These are phyloP conservation scores for Heliconius cydno DNA, from an alignment of 2,888 invertebrate genomes.

Conservation along the genomic window DNA sequence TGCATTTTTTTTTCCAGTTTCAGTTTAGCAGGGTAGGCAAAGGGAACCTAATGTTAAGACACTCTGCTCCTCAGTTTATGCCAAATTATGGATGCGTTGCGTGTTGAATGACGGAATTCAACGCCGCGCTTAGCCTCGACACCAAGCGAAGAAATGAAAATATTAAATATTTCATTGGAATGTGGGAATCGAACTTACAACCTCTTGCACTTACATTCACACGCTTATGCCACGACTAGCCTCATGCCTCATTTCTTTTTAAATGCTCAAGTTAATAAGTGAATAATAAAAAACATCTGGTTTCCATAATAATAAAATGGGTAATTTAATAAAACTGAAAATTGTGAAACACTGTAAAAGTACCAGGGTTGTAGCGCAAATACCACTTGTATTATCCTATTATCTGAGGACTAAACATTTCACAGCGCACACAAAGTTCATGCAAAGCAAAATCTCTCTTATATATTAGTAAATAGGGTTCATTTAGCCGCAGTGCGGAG, in stretches of 20 bases:
- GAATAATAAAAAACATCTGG: background rate
- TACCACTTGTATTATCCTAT: slow-evolving; percentile 22
- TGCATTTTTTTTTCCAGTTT: no score
- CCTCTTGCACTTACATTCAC: background rate
- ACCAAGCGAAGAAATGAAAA: no score
- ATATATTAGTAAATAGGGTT: slow-evolving; percentile 7
- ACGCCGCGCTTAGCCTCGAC: no score
- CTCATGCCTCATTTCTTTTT: no score
- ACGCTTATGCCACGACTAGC: background rate
- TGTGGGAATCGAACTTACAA: no score
- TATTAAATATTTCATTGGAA: no score
- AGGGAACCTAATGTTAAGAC: no score
- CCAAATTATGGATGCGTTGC: no score
- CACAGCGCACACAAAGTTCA: slow-evolving; percentile 1
- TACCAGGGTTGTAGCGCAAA: slow-evolving; percentile 1
- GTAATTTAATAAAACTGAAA: background rate
- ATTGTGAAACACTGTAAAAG: background rate
- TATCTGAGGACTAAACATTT: slow-evolving; percentile 19
- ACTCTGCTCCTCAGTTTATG: no score
- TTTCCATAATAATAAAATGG: background rate
- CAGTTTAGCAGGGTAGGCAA: no score
- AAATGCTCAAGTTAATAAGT: background rate
- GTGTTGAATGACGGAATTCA: no score
- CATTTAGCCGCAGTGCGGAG: background rate
- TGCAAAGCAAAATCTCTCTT: slow-evolving; percentile 27